phyloP scores from a whole-genome alignment of 2,888 invertebrate genomes.

The Himalopsyche japonica region DNA sequence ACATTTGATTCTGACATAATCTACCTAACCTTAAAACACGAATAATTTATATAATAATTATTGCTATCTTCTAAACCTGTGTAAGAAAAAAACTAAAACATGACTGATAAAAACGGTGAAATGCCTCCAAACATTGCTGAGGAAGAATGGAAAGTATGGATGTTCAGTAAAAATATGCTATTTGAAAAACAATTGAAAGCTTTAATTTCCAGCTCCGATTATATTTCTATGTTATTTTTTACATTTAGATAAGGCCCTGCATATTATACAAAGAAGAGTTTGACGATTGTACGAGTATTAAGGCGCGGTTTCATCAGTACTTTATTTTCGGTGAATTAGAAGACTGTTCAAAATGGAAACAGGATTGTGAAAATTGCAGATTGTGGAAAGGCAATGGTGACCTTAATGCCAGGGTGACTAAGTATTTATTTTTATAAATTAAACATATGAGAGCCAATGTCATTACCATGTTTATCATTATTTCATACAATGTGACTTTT shows the following conservation, averaged over 20 bases:
- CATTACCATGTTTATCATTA: too few relatives aligned
- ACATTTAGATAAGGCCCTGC: slow-evolving; percentile 75
- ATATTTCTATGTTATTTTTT: slow-evolving; percentile 1
- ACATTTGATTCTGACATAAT: too few relatives aligned
- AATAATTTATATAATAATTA: background rate
- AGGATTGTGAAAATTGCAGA: slow-evolving; percentile 74
- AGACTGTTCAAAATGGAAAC: slow-evolving; percentile 81
- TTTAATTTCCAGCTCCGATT: background rate
- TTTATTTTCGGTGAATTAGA: slow-evolving; percentile 74
- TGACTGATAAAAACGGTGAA: background rate
- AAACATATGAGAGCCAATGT: too few relatives aligned
- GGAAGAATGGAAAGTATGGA: background rate
- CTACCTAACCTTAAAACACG: too few relatives aligned
- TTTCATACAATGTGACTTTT: too few relatives aligned
- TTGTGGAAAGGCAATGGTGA: slow-evolving; percentile 68
- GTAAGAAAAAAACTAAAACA: background rate
- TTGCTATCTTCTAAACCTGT: background rate
- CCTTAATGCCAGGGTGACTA: slow-evolving; percentile 66
- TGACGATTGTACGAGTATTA: slow-evolving; percentile 74
- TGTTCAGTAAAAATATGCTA: background rate
- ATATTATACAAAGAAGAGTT: slow-evolving; percentile 81
- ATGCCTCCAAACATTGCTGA: background rate
- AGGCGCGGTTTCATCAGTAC: slow-evolving; percentile 81
- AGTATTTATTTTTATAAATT: background rate
- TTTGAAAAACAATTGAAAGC: background rate